Conservation (phyloP, 2,888 invertebrate species). For the Papilio elwesi region DNA sequence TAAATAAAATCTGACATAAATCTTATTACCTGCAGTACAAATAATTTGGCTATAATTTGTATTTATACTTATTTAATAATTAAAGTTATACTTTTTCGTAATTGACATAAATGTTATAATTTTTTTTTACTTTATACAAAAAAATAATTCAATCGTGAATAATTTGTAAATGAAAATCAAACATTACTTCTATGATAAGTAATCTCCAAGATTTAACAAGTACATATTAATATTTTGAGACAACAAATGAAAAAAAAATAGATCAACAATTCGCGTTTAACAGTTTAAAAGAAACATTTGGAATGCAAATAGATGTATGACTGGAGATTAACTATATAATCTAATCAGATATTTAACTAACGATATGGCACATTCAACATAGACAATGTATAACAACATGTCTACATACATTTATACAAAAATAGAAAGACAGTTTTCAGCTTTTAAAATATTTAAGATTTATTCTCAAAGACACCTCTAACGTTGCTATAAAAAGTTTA, state of each 20-base stretch:
- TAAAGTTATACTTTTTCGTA: neutral
- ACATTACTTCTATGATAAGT: neutral
- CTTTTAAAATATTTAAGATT: conserved; percentile 39
- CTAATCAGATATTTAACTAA: conserved; percentile 43
- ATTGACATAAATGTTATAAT: neutral
- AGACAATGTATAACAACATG: conserved; percentile 43
- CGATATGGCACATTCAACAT: conserved; percentile 57
- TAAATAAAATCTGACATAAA: conserved; percentile 4
- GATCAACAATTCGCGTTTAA: neutral
- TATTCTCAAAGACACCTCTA: conserved; percentile 4
- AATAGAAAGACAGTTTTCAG: conserved; percentile 58
- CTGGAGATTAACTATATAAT: conserved; percentile 31
- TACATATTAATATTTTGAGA: neutral
- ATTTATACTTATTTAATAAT: neutral
- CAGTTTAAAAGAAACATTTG: conserved; percentile 7
- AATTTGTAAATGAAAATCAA: neutral
- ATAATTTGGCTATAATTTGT: conserved; percentile 38
- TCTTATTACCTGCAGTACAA: conserved; percentile 45
- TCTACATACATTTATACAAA: conserved; percentile 67
- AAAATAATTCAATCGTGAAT: neutral
- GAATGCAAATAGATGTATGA: conserved; percentile 36
- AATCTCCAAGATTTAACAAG: neutral
- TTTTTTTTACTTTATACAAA: neutral
- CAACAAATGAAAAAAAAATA: neutral
- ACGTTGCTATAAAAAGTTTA: neutral